Conservation (phyloP, 2,797 vertebrate genomes). For the Carcharodon carcharias region DNA sequence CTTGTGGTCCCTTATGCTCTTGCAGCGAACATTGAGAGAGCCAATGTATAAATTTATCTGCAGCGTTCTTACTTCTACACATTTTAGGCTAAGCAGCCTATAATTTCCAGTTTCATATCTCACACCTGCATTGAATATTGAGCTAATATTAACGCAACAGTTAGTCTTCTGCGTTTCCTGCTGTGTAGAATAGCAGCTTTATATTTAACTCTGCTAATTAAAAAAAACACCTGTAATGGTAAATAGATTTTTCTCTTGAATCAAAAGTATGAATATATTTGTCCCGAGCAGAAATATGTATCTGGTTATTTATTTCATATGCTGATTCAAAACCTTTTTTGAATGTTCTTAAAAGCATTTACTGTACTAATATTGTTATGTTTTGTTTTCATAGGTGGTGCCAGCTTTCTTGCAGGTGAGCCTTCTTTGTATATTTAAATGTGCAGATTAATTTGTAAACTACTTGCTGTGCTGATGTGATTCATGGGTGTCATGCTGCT, state of each 20-base stretch:
- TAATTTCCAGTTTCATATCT: not conserved
- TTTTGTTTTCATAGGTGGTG: slow-evolving; percentile 25
- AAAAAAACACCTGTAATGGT: not conserved
- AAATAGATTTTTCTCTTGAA: not conserved
- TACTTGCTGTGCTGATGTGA: not conserved
- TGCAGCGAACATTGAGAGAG: not conserved
- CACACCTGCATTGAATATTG: not conserved
- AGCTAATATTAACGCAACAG: not conserved
- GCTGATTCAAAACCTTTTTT: not conserved
- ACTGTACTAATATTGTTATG: not conserved
- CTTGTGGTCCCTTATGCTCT: not conserved
- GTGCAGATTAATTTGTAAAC: not conserved
- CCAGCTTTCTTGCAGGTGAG: not conserved
- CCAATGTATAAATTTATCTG: not conserved
- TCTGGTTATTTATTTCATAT: not conserved
- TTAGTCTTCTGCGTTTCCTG: not conserved
- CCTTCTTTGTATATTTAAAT: not conserved
- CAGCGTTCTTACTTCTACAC: not conserved
- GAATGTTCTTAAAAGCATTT: not conserved
- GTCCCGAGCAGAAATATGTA: not conserved
- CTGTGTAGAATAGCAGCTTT: not conserved
- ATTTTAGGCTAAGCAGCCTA: not conserved
- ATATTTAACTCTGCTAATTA: not conserved
- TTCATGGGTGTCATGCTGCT: not conserved
- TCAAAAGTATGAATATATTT: not conserved